Evolutionary conservation across 2,797 vertebrate species (phyloP).

Genomic region (Scolopax rusticola): DNA sequence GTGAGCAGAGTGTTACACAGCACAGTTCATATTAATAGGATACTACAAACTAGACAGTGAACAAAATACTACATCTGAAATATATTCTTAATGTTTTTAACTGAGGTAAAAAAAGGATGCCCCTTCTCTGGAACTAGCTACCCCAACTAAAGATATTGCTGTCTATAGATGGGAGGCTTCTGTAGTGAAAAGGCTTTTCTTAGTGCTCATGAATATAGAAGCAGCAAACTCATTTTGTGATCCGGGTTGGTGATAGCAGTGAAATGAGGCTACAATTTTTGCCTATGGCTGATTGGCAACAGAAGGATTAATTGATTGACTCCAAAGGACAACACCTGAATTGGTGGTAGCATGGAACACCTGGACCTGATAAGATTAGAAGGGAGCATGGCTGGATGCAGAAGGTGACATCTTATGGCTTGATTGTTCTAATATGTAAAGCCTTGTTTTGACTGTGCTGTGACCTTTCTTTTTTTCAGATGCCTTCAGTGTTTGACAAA

Average conservation of each 20-base stretch:
- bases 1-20: background rate
- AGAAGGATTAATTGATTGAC: background rate
- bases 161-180: background rate
- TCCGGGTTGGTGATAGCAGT: background rate
- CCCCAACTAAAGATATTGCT: background rate
- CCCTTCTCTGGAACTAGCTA: background rate
- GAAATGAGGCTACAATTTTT: background rate
- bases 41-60: background rate
- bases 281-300: background rate
- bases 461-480: conserved; percentile 72
- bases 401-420: background rate
- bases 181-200: background rate
- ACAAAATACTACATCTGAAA: background rate
- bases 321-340: background rate
- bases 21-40: background rate
- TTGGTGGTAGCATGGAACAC: background rate
- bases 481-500: conserved; percentile 80
- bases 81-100: background rate
- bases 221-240: background rate
- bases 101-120: background rate
- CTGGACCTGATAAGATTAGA: background rate
- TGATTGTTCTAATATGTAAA: background rate
- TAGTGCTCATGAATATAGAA: background rate
- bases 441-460: background rate
- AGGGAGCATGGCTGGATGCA: background rate